These are phyloP conservation scores for Tinea semifulvella DNA, from an alignment of 2,888 invertebrate species.

Conservation along the genomic window DNA sequence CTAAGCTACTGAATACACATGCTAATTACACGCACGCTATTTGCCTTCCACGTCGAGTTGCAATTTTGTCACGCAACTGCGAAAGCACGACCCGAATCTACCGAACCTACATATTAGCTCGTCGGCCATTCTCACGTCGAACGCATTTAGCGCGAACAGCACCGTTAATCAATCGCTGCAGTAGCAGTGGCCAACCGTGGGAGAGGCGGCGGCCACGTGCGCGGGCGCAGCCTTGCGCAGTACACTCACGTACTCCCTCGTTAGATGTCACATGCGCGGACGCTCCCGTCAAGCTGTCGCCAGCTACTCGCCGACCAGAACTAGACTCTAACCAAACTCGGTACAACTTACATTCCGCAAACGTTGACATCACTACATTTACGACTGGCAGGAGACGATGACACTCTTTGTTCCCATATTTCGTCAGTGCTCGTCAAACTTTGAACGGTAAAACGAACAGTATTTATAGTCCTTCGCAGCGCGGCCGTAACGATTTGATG, in stretches of 20 bases:
- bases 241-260: slow-evolving; percentile 15
- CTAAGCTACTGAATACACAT: neutral
- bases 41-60: slow-evolving; percentile 18
- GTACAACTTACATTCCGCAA: neutral
- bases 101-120: slow-evolving; percentile 22
- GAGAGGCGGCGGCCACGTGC: slow-evolving; percentile 34
- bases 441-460: slow-evolving; percentile 17
- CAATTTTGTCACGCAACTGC: slow-evolving; percentile 37
- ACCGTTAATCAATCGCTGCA: slow-evolving; percentile 41
- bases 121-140: slow-evolving; percentile 15
- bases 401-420: slow-evolving; percentile 9
- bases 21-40: neutral
- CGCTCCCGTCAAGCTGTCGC: slow-evolving; percentile 9
- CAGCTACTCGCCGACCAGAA: neutral
- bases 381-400: slow-evolving; percentile 1
- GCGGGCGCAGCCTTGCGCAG: slow-evolving; percentile 18
- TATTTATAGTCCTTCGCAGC: slow-evolving; percentile 28
- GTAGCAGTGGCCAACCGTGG: slow-evolving; percentile 31
- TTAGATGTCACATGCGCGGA: slow-evolving; percentile 15
- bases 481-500: slow-evolving; percentile 25
- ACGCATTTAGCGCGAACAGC: slow-evolving; percentile 20
- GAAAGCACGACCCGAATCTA: slow-evolving; percentile 34
- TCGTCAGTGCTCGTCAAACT: slow-evolving; percentile 9
- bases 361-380: neutral
- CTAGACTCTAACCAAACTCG: neutral